Percentiles rank a stretch among this genome's conserved stretches.
Evolutionary conservation across 2,888 invertebrate species (phyloP).

Genomic region (Drosophila mayaguana): DNA sequence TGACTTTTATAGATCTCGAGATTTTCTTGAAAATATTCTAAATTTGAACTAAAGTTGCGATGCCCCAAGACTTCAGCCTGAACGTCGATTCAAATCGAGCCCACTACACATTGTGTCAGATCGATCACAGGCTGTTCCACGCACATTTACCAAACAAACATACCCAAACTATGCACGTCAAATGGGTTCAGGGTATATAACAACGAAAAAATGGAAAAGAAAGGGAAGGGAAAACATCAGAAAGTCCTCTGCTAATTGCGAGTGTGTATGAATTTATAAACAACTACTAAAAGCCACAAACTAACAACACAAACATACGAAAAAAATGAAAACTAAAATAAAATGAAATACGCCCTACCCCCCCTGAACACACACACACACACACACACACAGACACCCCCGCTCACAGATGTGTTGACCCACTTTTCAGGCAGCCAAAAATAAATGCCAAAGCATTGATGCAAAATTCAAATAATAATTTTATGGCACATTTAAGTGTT

Average conservation of each 20-base stretch:
- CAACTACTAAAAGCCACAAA: slow-evolving; percentile 40
- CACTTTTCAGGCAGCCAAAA: slow-evolving; percentile 34
- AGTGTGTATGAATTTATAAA: slow-evolving; percentile 57
- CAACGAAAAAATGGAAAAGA: not conserved
- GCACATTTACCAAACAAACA: not conserved
- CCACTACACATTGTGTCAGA: not conserved
- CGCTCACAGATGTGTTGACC: slow-evolving; percentile 28
- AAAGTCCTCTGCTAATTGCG: slow-evolving; percentile 47
- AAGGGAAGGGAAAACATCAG: slow-evolving; percentile 11
- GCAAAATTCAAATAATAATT: slow-evolving; percentile 72
- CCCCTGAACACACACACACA: slow-evolving; percentile 9
- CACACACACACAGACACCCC: slow-evolving; percentile 10
- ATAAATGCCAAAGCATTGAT: slow-evolving; percentile 39
- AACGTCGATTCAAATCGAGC: not conserved
- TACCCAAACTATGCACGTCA: not conserved
- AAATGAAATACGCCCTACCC: slow-evolving; percentile 28
- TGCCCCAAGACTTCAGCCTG: too few species aligned
- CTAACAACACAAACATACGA: slow-evolving; percentile 29
- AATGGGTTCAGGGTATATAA: slow-evolving; percentile 4
- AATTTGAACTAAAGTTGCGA: too few species aligned
- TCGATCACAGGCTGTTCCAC: not conserved
- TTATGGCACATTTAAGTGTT: slow-evolving; percentile 70
- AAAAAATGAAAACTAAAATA: slow-evolving; percentile 19
- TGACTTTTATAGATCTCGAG: too few species aligned
- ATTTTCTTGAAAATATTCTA: too few species aligned